phyloP scores from a whole-genome alignment of 2,113 vertebrate genomes.

The Anoplopoma fimbria region DNA sequence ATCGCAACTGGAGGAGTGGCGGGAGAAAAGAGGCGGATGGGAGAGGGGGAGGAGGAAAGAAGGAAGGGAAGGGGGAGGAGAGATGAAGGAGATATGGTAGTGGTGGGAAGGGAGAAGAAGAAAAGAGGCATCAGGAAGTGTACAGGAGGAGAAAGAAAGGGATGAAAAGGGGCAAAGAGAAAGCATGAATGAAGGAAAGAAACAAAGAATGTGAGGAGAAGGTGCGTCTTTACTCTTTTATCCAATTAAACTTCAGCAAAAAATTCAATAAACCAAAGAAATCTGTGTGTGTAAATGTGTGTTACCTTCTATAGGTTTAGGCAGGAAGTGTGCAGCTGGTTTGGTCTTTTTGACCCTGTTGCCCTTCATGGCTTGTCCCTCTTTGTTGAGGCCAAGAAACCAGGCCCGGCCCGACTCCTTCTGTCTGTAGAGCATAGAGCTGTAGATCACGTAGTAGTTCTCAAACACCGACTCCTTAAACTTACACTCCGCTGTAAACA shows the following conservation, averaged over 20 bases:
- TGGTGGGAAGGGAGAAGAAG: neutral
- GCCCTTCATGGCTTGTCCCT: conserved; percentile 98
- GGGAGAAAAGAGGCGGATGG: neutral
- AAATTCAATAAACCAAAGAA: neutral
- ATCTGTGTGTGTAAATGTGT: neutral
- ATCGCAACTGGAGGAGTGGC: conserved; percentile 88
- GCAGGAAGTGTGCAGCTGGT: conserved; percentile 99
- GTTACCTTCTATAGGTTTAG: conserved; percentile 99
- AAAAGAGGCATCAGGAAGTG: neutral
- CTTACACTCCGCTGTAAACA: conserved; percentile 99
- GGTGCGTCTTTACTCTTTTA: neutral
- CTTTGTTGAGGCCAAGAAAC: conserved; percentile 98
- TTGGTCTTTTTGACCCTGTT: conserved; percentile 99
- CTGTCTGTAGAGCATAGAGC: conserved; percentile 98
- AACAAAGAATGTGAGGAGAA: neutral
- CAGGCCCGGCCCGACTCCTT: conserved; percentile 98
- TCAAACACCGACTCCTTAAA: conserved; percentile 99
- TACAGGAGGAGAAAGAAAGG: neutral
- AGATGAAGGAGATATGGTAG: neutral
- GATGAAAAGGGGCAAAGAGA: neutral
- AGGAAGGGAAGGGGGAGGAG: neutral
- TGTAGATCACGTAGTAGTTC: conserved; percentile 99
- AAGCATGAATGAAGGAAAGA: neutral
- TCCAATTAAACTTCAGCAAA: neutral
- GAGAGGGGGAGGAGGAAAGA: neutral